phyloP scores from a whole-genome alignment of 2,113 vertebrate species.

The Callocephalon fimbriatum region DNA sequence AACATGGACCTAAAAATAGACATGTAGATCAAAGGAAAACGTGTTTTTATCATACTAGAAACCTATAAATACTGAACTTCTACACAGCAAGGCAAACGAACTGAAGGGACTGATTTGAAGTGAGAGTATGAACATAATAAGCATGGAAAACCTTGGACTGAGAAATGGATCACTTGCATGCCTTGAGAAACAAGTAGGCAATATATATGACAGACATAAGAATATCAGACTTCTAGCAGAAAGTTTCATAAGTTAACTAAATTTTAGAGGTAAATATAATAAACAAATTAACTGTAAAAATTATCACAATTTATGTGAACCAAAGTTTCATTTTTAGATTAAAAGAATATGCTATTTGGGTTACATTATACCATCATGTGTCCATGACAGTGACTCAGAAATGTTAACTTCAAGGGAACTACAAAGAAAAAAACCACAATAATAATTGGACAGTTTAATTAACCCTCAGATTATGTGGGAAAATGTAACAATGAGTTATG shows the following conservation, averaged over 20 bases:
- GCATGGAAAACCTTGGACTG: neutral
- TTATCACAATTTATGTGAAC: neutral
- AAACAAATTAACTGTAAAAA: neutral
- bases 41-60: neutral
- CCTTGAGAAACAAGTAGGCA: neutral
- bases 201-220: neutral
- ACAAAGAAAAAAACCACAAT: neutral
- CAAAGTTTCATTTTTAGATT: neutral
- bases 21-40: neutral
- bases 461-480: neutral
- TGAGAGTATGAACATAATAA: neutral
- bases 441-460: neutral
- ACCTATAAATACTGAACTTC: neutral
- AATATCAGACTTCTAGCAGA: neutral
- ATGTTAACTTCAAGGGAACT: neutral
- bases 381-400: neutral
- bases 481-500: neutral
- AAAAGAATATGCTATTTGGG: neutral
- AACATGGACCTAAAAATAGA: neutral
- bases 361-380: neutral
- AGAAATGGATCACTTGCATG: accelerated
- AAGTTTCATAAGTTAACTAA: neutral
- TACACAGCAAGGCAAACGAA: neutral
- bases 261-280: neutral
- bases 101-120: neutral